Evolutionary conservation across 1,140 invertebrate species (phyloP), one percentile per base, ranked within the genome.

Genomic region (Aphaenogaster ashmeadi): DNA sequence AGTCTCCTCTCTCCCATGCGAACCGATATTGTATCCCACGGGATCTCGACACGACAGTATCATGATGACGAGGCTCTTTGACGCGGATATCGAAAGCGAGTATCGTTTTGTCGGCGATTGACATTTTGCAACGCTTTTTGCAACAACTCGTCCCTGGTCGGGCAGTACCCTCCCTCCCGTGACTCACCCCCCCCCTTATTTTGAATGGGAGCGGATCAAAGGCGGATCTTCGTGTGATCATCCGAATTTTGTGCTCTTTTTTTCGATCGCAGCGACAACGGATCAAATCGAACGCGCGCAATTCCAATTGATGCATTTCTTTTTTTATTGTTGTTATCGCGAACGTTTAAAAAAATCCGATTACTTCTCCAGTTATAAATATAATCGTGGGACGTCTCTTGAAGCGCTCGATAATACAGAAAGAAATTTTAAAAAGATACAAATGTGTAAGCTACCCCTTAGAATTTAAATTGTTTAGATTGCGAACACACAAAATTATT

Each of bases 1-100:
- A 3, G 15, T 66, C 27, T 80, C 38, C 3, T 36, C 9, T 77
- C 36, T 33, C 47, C 5, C 27, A 9, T 36, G 15, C 74, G 54
- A 60, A 38, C 54, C 54, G 56, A 60, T 38, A 77, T 38, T 60
- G 21, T 27, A 47, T 62, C 18, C 67, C 44, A n/a, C 27, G 18
- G 80, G 67, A 74, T 83, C n/a, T 74, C 54, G 41, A 74, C 80
- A 27, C 74, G 80, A 83, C 67, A 83, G 62, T 83, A 83, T 83
- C 54, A 83, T 74, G 69, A 83, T 74, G 69, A 83, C 80, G 80
- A 74, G 47, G 15, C 38, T 83, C 67, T 83, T 74, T 74, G 80
- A 83, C 80, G 41, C 18, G 52, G 41, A 72, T 58, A 72, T 83
- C 66, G 67, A 41, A 74, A 56, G 15, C 80, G 52, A 74, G 13